Conservation (phyloP, 2,797 vertebrate genomes). For the Eulemur coronatus region DNA sequence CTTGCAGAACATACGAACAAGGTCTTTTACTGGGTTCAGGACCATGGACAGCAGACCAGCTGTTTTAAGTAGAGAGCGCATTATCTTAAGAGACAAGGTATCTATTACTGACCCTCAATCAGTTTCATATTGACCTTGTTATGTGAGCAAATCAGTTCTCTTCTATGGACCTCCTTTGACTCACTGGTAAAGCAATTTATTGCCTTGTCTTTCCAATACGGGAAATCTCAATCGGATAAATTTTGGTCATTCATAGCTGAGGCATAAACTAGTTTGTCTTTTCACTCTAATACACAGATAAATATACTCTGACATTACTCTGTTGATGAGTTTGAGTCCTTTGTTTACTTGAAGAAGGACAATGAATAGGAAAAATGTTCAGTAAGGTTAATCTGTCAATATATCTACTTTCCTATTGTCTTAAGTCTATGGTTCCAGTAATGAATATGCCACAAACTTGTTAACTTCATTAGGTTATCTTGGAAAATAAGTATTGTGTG, state of each 20-base stretch:
- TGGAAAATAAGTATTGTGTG: background rate
- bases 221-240: background rate
- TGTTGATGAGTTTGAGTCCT: background rate
- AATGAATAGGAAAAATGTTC: background rate
- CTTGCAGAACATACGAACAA: background rate
- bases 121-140: background rate
- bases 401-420: background rate
- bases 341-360: background rate
- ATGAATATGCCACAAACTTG: background rate
- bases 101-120: background rate
- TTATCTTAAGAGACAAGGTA: background rate
- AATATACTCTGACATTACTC: background rate
- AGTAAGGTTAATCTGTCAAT: background rate
- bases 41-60: background rate
- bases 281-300: background rate
- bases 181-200: background rate
- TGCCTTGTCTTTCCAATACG: background rate
- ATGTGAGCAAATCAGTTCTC: background rate
- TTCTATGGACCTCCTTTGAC: background rate
- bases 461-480: background rate
- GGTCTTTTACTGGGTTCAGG: background rate
- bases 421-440: background rate
- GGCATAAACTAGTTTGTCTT: background rate
- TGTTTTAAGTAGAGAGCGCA: background rate
- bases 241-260: background rate